Base-by-base conservation (phyloP, 92 coral and sea anemone species). In the Zoanthus sociatus region DNA sequence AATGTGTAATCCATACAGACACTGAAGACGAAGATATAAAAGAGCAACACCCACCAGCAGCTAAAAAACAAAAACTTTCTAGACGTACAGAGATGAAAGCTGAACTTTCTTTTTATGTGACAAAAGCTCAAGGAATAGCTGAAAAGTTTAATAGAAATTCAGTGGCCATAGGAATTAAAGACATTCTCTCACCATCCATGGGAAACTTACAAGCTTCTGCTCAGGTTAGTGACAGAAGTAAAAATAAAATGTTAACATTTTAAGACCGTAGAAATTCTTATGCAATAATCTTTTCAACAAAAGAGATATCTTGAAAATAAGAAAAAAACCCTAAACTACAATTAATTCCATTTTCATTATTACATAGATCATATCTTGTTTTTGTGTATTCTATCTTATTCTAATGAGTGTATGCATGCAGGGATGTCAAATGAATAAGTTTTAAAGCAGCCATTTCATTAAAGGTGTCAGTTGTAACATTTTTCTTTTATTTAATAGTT, bases 121-220 rank as follows among this genome's bases (percentile, higher is more conserved):
- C 99, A 42, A 95, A 90, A 84, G 99, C 95, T 12, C 91, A 94
- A 51, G 95, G 98, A 55, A 93, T 97, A 61, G 87, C 95, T 71
- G 87, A 89, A 8, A 88, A 92, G 74, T 94, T 89, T 76, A 97
- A 97, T 72, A 54, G 68, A 53, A 92, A 87, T 60, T 78, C 61
- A 67, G 51, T 91, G 82, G 98, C 99, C n/a, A 77, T 95, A 70
- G 94, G 95, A 44, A 88, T 97, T 55, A 92, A 87, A 94, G 99
- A 96, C 89, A 95, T 96, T 64, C 93, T 96, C 17, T 96, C 99
- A n/a, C 82, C 91, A 78, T 84, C 91, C 74, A 94, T 94, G 98
- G 98, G 98, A 7, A 93, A 96, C 68, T 83, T 96, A 26, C 93
- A 96, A 42, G 99, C 98, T n/a, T 96, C 99, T 33, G 99, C 89